Evolutionary conservation across 2,113 vertebrate species (phyloP).

Genomic region (Anarrhichthys ocellatus): DNA sequence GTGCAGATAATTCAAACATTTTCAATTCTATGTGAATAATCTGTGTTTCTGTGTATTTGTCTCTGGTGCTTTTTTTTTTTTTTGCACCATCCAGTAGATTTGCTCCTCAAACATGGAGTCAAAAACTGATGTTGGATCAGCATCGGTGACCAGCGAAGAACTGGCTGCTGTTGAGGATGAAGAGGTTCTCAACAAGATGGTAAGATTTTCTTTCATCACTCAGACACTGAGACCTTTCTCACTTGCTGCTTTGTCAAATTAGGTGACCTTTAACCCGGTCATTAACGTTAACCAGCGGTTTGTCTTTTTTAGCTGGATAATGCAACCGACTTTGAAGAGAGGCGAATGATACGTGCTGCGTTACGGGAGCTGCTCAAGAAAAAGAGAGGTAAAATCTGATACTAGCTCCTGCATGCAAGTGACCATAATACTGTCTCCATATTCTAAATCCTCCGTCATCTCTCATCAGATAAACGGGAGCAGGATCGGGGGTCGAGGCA

Average conservation of each 20-base stretch:
- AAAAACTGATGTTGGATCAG: slow-evolving; percentile 22
- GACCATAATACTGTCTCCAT: too few relatives aligned
- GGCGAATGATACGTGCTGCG: slow-evolving; percentile 89
- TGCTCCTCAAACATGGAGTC: slow-evolving; percentile 61
- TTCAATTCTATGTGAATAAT: not conserved
- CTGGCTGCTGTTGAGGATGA: slow-evolving; percentile 92
- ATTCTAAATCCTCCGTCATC: not conserved
- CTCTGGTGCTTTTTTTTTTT: slow-evolving; percentile 4
- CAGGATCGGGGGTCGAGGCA: slow-evolving; percentile 88
- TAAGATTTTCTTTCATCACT: slow-evolving; percentile 66
- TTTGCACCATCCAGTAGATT: not conserved
- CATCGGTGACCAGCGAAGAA: slow-evolving; percentile 79
- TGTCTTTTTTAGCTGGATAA: slow-evolving; percentile 86
- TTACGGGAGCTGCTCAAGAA: slow-evolving; percentile 93
- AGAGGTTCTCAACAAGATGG: slow-evolving; percentile 94
- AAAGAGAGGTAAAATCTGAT: slow-evolving; percentile 88
- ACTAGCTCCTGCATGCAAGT: not conserved
- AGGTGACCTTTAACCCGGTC: not conserved
- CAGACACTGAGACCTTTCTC: not conserved
- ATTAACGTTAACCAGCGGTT: not conserved
- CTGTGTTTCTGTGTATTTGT: not conserved
- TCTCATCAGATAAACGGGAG: slow-evolving; percentile 89
- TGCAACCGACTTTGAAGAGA: slow-evolving; percentile 89
- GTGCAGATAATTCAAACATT: not conserved
- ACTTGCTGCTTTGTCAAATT: not conserved